A percentile compares a stretch with the other conserved stretches of the same genome.
Evolutionary conservation across 2,888 invertebrate species (phyloP).

Genomic region (Rotaria magnacalcarata): DNA sequence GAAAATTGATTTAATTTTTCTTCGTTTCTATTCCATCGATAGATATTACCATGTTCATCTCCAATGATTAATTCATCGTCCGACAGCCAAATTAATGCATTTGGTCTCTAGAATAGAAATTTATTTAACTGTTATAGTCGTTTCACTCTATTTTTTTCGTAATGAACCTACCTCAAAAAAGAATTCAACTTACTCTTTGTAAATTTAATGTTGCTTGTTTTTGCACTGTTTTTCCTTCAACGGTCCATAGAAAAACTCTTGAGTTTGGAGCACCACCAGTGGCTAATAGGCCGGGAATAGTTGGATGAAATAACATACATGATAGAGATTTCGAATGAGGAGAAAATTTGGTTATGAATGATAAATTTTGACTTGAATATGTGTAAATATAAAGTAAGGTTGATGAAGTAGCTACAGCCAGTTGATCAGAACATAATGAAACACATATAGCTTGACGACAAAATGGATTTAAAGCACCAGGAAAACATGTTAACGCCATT

Average conservation of each 20-base stretch:
- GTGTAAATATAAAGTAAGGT: background rate
- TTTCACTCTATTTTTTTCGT: background rate
- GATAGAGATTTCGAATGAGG: background rate
- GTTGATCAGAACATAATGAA: background rate
- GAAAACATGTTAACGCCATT: background rate
- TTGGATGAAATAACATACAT: background rate
- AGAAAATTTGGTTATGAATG: background rate
- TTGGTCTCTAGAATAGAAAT: conserved; percentile 3
- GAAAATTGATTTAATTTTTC: background rate
- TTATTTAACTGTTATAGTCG: no score
- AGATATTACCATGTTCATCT: conserved; percentile 18
- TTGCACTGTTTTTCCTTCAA: background rate
- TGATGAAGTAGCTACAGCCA: background rate
- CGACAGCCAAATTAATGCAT: background rate
- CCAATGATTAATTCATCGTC: conserved; percentile 11
- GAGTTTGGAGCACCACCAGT: conserved; percentile 17
- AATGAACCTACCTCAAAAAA: background rate
- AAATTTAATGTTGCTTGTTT: background rate
- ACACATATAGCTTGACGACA: background rate
- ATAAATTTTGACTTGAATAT: background rate
- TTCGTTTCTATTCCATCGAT: background rate
- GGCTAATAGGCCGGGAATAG: background rate
- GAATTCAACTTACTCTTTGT: background rate
- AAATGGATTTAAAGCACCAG: conserved; percentile 11
- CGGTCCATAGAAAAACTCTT: background rate